These are phyloP conservation scores for Drosophila melanica DNA, from an alignment of 1,140 invertebrate genomes.

Conservation along the genomic window DNA sequence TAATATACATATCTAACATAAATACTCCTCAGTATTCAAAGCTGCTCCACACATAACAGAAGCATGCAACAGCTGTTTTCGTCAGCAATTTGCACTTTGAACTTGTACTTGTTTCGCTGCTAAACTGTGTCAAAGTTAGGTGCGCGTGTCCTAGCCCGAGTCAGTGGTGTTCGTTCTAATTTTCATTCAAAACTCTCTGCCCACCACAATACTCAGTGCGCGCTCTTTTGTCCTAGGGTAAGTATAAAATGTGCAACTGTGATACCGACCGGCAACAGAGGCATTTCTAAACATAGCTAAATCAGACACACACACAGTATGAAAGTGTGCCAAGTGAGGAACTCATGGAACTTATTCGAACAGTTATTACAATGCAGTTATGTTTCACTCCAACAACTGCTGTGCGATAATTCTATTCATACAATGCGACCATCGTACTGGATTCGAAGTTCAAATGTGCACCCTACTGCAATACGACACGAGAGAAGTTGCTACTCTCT, in stretches of 20 bases:
- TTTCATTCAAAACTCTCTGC: slow-evolving; percentile 40
- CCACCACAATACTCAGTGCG: slow-evolving; percentile 33
- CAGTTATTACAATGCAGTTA: slow-evolving; percentile 6
- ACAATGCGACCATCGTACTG: no score
- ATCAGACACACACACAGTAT: not conserved
- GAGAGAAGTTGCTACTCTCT: slow-evolving; percentile 1
- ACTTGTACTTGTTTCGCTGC: slow-evolving; percentile 45
- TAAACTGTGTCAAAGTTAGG: slow-evolving; percentile 49
- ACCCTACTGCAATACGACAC: slow-evolving; percentile 1
- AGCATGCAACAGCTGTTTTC: slow-evolving; percentile 54
- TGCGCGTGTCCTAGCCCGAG: slow-evolving; percentile 55
- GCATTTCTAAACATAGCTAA: not conserved
- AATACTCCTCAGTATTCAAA: not conserved
- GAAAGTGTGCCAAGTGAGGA: not conserved
- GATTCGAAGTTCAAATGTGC: slow-evolving; percentile 4
- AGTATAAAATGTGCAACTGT: slow-evolving; percentile 13
- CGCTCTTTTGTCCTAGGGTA: slow-evolving; percentile 13
- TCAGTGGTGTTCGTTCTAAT: slow-evolving; percentile 31
- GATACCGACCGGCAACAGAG: slow-evolving; percentile 23
- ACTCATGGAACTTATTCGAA: slow-evolving; percentile 9
- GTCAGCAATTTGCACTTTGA: slow-evolving; percentile 62
- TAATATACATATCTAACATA: not conserved
- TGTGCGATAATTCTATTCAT: not conserved
- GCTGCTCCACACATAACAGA: slow-evolving; percentile 39
- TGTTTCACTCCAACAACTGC: slow-evolving; percentile 1